Base-by-base conservation (phyloP, 2,113 vertebrate genomes). In the Perccottus glenii region DNA sequence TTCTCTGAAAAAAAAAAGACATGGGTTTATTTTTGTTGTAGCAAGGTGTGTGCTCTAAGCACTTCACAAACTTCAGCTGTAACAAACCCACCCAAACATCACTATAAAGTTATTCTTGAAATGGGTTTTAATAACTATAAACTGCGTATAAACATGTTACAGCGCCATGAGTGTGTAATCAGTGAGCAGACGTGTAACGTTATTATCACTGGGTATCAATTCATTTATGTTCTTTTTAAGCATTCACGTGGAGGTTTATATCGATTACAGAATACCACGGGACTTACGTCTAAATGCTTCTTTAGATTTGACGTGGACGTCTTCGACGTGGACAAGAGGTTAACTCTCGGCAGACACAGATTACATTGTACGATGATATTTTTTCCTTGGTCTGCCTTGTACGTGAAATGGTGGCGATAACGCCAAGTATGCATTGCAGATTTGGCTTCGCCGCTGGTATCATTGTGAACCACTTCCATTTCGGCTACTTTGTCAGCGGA, bases 341-440 rank as follows among this genome's bases (percentile, higher is more conserved):
- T 91, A 10, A 91, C 88, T 80, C 85, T 91, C 47, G 90, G 90
- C 57, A 90, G 63, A 36, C 91, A 92, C 38, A 92, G 89, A 85
- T 90, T 90, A 90, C 91, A 92, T 70, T 91, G 90, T 43, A 92
- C 91, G 81, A 87, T 90, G 73, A 92, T 89, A 85, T 92, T 92
- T 83, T 90, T 91, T 3, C 89, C 90, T 48, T 89, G 85, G 70
- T 89, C 86, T 76, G 89, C 89, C 84, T 88, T 91, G 86, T 90
- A 91, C 58, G 87, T 87, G 79, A 92, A 92, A 90, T 92, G 85
- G 84, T 90, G 89, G 86, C 85, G 87, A 80, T 90, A 90, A 66
- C 88, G 84, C 90, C 91, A 92, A 77, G 80, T 82, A 49, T 87
- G 82, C 75, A 91, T 89, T 42, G 90, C 88, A 68, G 87, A 81